Base-by-base conservation (phyloP, 2,113 vertebrate genomes). In the Hippocampus guttulatus region DNA sequence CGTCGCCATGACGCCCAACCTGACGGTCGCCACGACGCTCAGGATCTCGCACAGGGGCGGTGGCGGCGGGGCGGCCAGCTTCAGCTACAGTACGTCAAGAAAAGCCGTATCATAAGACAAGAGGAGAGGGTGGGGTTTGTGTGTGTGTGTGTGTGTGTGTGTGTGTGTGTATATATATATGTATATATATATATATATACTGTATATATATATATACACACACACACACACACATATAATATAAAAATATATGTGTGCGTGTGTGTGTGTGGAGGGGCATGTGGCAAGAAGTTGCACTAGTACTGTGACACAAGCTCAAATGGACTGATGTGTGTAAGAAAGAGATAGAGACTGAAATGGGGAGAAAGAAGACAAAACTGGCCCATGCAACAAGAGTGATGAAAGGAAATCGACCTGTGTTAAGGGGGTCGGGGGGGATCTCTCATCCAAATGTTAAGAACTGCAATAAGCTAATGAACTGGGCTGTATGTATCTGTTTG, bases 21-120 rank as follows among this genome's bases (percentile, higher is more conserved):
- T 88, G 18, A 86, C 89, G 1, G 87, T 89, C 60, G 84, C 88
- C 73, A 85, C 90, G 43, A 96, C 94, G 1, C 94, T 95, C 49
- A 93, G 91, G 73, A 90, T 94, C 60, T 92, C 93, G 11, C 93
- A 96, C 78, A 93, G 94, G 86, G 94, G 93, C 85, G 91, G 94
- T 75, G 90, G 91, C 1, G 33, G 33, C 33, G 33, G 33, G 33
- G 33, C 33, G 5, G 79, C 93, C 87, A 95, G 94, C 86, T 55
- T 95, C 81, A 94, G 93, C 47, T 94, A 93, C 77, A 92, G 91
- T 67, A 94, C 93, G 77, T 93, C 94, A 3, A 92, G 93, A 3
- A 88, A 91, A 87, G 84, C 88, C 4, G 80, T 92, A 78, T 92
- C 88, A 18, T 92, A 91, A 86, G 16, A 61, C 15, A 63, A 23